Conservation (phyloP, 2,113 vertebrate species). For the Hippolais icterina region DNA sequence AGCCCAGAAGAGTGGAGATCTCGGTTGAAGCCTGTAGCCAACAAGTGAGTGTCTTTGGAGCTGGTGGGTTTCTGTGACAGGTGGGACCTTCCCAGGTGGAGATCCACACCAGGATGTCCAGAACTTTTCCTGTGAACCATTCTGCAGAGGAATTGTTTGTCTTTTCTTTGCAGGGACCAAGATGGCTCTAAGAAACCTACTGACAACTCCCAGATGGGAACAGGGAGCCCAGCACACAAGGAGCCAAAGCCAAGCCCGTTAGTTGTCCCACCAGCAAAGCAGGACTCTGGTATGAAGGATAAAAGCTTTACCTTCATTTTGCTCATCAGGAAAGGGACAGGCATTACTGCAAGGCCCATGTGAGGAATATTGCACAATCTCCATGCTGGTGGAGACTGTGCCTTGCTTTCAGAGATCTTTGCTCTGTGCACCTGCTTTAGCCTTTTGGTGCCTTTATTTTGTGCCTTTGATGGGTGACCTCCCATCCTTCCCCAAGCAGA, state of each 20-base stretch:
- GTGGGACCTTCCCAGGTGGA: not conserved
- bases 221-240: not conserved
- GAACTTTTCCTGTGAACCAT: not conserved
- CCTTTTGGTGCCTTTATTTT: not conserved
- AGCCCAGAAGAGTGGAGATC: slow-evolving; percentile 78
- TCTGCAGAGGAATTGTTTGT: not conserved
- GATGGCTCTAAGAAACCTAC: slow-evolving; percentile 1
- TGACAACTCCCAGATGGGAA: not conserved
- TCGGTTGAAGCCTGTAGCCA: slow-evolving; percentile 71
- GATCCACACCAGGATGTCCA: not conserved
- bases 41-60: slow-evolving; percentile 73
- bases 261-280: not conserved
- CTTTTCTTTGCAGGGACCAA: slow-evolving; percentile 45
- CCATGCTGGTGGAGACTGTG: not conserved
- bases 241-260: not conserved
- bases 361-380: not conserved
- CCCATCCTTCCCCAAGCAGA: not conserved
- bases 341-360: not conserved
- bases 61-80: not conserved
- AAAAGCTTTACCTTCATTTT: slow-evolving; percentile 2
- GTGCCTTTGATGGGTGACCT: not conserved
- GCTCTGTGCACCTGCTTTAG: not conserved
- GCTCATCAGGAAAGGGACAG: not conserved
- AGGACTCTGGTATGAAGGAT: slow-evolving; percentile 42
- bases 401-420: not conserved